Conservation (phyloP, 2,888 invertebrate genomes). For the Malachius bipustulatus region DNA sequence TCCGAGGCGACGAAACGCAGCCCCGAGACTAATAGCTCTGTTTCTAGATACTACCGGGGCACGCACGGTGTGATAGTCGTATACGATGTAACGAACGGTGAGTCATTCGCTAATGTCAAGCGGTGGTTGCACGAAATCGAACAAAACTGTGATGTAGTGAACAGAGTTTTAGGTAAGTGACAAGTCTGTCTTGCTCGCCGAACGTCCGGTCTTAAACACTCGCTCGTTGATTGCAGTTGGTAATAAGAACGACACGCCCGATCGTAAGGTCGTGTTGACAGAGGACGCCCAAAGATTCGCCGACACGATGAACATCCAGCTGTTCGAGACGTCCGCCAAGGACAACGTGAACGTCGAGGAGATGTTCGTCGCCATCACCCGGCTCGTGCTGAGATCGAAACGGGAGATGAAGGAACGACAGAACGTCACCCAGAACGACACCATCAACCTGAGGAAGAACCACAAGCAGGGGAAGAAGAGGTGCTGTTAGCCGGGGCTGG, state of each 20-base stretch:
- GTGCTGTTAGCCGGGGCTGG: conserved; percentile 41
- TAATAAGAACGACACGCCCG: conserved; percentile 92
- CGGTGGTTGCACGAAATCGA: conserved; percentile 99
- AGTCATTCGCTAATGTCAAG: conserved; percentile 98
- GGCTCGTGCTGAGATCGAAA: conserved; percentile 76
- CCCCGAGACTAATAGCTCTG: no score
- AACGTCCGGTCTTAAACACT: no score
- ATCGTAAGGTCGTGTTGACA: conserved; percentile 89
- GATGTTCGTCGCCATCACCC: conserved; percentile 68
- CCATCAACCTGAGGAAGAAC: conserved; percentile 58
- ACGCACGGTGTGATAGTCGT: conserved; percentile 99
- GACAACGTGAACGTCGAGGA: conserved; percentile 98
- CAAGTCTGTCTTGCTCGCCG: no score
- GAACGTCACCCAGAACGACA: conserved; percentile 55
- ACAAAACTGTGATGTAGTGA: conserved; percentile 98
- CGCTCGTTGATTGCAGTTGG: conserved; percentile 60
- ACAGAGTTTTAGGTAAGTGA: conserved; percentile 82
- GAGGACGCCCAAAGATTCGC: conserved; percentile 97
- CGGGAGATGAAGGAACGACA: conserved; percentile 67
- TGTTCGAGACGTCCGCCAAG: conserved; percentile 98
- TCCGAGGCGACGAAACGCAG: no score
- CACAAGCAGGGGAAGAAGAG: conserved; percentile 50
- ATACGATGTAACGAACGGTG: conserved; percentile 97
- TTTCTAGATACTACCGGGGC: conserved; percentile 79
- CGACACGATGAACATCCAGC: conserved; percentile 90